Percentiles rank a stretch among this genome's conserved stretches.
These are phyloP conservation scores for Asobara japonica DNA, from an alignment of 1,140 invertebrate genomes.

Conservation along the genomic window DNA sequence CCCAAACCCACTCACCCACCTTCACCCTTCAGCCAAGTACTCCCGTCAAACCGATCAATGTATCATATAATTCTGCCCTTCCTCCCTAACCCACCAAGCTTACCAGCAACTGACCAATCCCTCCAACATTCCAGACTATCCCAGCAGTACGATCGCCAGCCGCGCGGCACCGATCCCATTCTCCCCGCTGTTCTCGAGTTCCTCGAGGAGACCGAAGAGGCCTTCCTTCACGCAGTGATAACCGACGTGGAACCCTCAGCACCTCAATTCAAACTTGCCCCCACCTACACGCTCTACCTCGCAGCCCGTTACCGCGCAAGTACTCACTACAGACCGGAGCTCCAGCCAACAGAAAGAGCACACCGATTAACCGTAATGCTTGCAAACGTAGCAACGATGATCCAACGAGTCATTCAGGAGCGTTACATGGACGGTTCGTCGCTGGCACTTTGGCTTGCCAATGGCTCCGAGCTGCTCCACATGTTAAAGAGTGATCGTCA, in stretches of 20 bases:
- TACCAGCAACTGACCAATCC: background rate
- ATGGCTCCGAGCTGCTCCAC: conserved; percentile 93
- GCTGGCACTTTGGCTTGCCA: conserved; percentile 96
- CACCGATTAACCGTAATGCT: conserved; percentile 88
- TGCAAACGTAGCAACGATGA: conserved; percentile 88
- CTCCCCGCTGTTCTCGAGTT: conserved; percentile 94
- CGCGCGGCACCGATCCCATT: conserved; percentile 85
- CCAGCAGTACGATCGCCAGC: conserved; percentile 66
- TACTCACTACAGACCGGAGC: conserved; percentile 90
- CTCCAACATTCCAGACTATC: conserved; percentile 56
- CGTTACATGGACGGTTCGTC: conserved; percentile 83
- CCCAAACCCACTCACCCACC: no score
- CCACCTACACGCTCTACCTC: conserved; percentile 95
- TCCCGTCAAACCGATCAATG: background rate
- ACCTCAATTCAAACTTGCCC: conserved; percentile 88
- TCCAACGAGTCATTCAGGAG: conserved; percentile 87
- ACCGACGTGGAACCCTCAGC: conserved; percentile 86
- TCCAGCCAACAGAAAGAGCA: conserved; percentile 90
- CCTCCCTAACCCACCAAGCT: background rate
- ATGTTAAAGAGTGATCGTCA: conserved; percentile 96
- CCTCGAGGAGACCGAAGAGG: conserved; percentile 92
- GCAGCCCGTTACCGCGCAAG: conserved; percentile 92
- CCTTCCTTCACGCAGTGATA: conserved; percentile 87
- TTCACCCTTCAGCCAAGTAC: no score
- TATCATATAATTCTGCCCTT: background rate